Evolutionary conservation across 2,888 invertebrate species (phyloP), one percentile per base, ranked within the genome.

Genomic region (Hipparchia sbordonii): DNA sequence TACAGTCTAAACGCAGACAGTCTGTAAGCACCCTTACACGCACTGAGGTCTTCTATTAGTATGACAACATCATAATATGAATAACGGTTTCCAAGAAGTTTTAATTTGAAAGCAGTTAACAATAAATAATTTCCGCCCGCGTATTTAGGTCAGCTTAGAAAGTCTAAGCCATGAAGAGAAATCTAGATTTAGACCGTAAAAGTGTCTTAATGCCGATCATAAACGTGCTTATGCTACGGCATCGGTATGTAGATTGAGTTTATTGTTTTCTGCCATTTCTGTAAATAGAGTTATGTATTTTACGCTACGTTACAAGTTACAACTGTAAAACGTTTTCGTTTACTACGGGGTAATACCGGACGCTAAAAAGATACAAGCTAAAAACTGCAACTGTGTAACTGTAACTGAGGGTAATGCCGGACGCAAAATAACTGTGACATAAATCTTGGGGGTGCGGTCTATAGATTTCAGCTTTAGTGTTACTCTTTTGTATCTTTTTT

Each of bases 131-230:
- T 77, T 78, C 75, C 74, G 76, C 74, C 76, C 79, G 72, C 77
- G 80, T 82, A 83, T 84, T 82, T 80, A 79, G 82, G 82, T 80
- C 77, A 75, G 70, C 72, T 75, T 83, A 82, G 83, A 84, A 84
- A 85, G 84, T 81, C 77, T 78, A 79, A 23, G 78, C 62, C 75
- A 74, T 73, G 69, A 70, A 75, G 79, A 79, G 83, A 82, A 82
- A 84, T 80, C 84, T 82, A 82, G 82, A 83, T 84, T 81, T 81
- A 77, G 78, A 77, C 76, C 79, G 81, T 81, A 79, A 82, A 82
- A 82, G 74, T 76, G 74, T 80, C 78, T 82, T 82, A 80, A 81
- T 79, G 79, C 72, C 74, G 76, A 72, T 72, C 71, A 74, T 78
- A 77, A 80, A 78, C 74, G 51, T 57, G 74, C 76, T 74, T 72